phyloP scores from a whole-genome alignment of 2,113 vertebrate species.

The Pseudonaja textilis region DNA sequence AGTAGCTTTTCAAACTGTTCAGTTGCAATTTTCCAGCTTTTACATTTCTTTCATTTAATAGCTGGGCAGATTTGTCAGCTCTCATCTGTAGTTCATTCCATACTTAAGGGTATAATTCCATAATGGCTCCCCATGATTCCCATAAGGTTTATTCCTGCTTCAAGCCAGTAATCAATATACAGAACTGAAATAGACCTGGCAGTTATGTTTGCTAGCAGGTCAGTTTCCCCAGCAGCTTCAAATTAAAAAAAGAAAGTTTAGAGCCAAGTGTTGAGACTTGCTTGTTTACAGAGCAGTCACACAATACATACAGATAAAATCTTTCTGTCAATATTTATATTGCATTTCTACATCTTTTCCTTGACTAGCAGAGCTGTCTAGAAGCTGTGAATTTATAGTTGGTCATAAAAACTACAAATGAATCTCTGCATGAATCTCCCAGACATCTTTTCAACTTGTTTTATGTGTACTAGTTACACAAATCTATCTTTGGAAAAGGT shows the following conservation, averaged over 20 bases:
- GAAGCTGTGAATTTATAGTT: background rate
- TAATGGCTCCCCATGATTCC: slow-evolving; percentile 8
- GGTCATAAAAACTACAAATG: background rate
- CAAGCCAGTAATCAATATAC: background rate
- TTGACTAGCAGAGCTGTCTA: background rate
- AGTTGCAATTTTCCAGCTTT: slow-evolving; percentile 12
- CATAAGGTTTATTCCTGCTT: background rate
- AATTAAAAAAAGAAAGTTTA: background rate
- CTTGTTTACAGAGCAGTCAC: background rate
- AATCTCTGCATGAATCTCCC: background rate
- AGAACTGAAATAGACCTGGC: background rate
- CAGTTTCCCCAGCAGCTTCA: background rate
- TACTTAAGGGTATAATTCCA: background rate
- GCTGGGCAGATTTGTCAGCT: slow-evolving; percentile 29
- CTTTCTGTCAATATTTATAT: background rate
- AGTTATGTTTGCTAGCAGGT: slow-evolving; percentile 1
- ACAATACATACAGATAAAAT: background rate
- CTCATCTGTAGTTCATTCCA: background rate
- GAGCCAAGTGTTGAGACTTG: background rate
- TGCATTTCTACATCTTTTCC: background rate
- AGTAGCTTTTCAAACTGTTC: background rate
- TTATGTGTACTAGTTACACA: background rate
- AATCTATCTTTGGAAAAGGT: background rate
- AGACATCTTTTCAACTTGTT: background rate
- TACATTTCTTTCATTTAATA: background rate